Base-by-base conservation (phyloP, 2,888 invertebrate genomes). In the Achlya flavicornis region DNA sequence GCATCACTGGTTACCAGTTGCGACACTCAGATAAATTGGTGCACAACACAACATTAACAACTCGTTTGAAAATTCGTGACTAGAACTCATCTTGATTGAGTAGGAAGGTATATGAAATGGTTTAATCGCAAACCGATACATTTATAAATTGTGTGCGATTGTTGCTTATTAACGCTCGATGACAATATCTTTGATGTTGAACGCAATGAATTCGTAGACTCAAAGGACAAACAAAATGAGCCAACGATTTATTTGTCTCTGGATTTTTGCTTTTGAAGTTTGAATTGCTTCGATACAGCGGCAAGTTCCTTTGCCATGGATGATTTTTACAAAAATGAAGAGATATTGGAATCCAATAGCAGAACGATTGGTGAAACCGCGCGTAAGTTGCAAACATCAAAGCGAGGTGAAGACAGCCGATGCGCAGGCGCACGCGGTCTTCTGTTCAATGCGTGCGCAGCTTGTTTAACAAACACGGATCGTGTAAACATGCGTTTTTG, bases 361-460 rank as follows among this genome's bases (percentile, higher is more conserved):
- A 46, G 14, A 46, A n/a, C 46, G n/a, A 5, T 65, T 66, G 59
- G 62, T 63, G 64, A 53, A 53, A 53, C 48, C 12, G 69, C 64
- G 65, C 58, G 65, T 65, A 69, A 71, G 68, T 69, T 73, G 77
- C 79, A 61, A 76, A 73, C 74, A 74, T 80, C 74, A 76, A 80
- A 77, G 75, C 65, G 63, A 43, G 62, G 72, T 68, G 81, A 66
- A 74, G 79, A 81, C 71, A 64, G 72, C 61, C 65, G 68, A 61
- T 74, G 74, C 71, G 76, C 82, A 79, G 76, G 61, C 76, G 72
- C 67, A 32, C 33, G 7, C 57, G 63, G 41, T 46, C 43, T 60
- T 60, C 62, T 61, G 63, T 65, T 64, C 63, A 63, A 62, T 62
- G 14, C 58, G 63, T 66, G 59, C 19, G 62, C 63, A 57, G 63